These are phyloP conservation scores for Cheumatopsyche charites DNA, from an alignment of 1,140 invertebrate species.

Conservation along the genomic window DNA sequence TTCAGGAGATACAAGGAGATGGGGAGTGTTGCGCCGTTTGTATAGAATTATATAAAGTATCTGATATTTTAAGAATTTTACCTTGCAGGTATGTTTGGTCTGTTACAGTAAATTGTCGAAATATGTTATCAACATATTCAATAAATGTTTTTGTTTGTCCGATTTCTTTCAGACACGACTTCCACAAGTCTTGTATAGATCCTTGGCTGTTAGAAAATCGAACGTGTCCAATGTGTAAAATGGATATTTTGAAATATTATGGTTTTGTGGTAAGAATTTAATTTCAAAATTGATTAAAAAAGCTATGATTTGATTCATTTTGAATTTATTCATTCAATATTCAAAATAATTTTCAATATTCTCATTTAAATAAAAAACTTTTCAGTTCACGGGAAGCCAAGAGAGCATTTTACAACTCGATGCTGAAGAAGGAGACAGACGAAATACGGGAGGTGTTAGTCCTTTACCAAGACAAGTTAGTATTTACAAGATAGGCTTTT, in stretches of 20 bases:
- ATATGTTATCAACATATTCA: neutral
- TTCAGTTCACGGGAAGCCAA: conserved; percentile 78
- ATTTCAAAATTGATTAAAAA: no score
- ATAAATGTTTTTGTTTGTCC: conserved; percentile 47
- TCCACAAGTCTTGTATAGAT: conserved; percentile 93
- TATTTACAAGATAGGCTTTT: conserved; percentile 1
- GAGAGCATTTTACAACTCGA: conserved; percentile 78
- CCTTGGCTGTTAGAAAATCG: conserved; percentile 92
- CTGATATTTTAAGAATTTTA: conserved; percentile 81
- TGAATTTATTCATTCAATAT: no score
- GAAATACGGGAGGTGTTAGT: conserved; percentile 52
- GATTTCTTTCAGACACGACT: conserved; percentile 76
- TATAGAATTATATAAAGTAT: conserved; percentile 86
- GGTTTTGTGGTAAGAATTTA: conserved; percentile 77
- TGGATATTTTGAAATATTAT: conserved; percentile 92
- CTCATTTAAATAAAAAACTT: conserved; percentile 27
- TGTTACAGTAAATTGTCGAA: neutral
- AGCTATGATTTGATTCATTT: no score
- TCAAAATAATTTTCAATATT: no score
- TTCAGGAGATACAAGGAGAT: conserved; percentile 78
- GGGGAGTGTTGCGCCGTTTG: conserved; percentile 91
- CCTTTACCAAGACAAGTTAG: conserved; percentile 43
- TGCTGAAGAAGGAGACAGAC: conserved; percentile 60
- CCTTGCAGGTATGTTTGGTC: conserved; percentile 80
- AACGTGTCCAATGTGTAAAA: conserved; percentile 95